Evolutionary conservation across 2,113 vertebrate species (phyloP), one percentile per base, ranked within the genome.

Genomic region (Ivindomyrus marchei): DNA sequence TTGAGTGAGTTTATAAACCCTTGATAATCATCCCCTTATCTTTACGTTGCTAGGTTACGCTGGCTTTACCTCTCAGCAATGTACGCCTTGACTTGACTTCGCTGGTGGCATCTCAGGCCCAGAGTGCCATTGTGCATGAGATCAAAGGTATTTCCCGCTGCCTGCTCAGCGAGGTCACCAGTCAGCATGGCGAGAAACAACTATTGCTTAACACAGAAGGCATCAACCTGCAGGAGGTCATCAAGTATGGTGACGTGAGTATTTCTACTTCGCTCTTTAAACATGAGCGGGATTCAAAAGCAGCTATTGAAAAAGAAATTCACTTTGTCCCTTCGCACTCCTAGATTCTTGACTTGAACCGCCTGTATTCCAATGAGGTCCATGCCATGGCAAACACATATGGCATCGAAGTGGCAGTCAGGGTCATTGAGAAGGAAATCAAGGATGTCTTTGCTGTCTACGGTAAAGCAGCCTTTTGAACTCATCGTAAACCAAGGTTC

Each of bases 381-480:
- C 98, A 99, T 0, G 96, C 98, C 47, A 97, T 99, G 97, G 97
- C 98, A n/a, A 96, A 91, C 6, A 98, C 96, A 0, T 99, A 99
- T 0, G 98, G 98, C 74, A 98, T 99, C 0, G 98, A 99, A 93
- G 98, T 98, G 4, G 98, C 97, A 1, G 93, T 99, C 89, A 96
- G 97, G 3, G 98, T 97, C 90, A 97, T 99, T 2, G 97, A 99
- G 93, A 99, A 97, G 94, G 98, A 99, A 94, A 99, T 99, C 93
- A 99, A 97, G 94, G 97, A 99, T n/a, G 98, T 99, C 50, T 99
- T 99, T 93, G 98, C 97, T 0, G 98, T 99, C 42, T 99, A 99
- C 2, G 98, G 98, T 99, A 96, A 91, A 92, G 8, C 83, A 27
- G 15, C 6, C 3, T 31, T 90, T 1, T n/a, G 21, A 39, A 39